phyloP scores from a whole-genome alignment of 2,888 invertebrate species.

The Meiosimyza platycephala region DNA sequence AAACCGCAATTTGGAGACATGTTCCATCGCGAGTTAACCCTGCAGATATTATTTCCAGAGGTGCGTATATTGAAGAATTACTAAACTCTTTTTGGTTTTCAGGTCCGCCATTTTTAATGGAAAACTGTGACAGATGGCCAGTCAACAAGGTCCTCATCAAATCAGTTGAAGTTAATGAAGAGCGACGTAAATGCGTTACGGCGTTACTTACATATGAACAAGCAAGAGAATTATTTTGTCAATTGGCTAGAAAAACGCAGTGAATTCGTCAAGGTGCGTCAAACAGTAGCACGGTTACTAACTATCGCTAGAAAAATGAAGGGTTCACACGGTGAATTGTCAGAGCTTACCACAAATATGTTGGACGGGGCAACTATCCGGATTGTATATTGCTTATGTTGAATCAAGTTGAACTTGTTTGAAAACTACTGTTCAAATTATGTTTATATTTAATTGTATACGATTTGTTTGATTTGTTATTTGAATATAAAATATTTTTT shows the following conservation, averaged over 20 bases:
- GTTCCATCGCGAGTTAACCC: constrained; percentile 32
- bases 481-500: too few relatives aligned
- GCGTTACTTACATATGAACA: background rate
- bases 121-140: constrained; percentile 21
- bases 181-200: background rate
- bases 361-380: constrained; percentile 25
- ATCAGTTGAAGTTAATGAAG: background rate
- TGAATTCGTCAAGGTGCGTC: background rate
- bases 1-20: constrained; percentile 30
- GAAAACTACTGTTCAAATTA: background rate
- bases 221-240: constrained; percentile 1
- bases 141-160: background rate
- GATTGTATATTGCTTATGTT: constrained; percentile 35
- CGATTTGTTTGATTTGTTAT: too few relatives aligned
- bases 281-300: background rate
- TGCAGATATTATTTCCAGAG: constrained; percentile 30
- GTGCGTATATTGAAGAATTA: constrained; percentile 24
- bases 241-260: constrained; percentile 1
- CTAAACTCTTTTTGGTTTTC: constrained; percentile 24
- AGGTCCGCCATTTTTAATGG: constrained; percentile 21
- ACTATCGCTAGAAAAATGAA: background rate
- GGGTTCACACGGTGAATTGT: background rate
- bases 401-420: background rate
- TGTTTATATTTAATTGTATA: too few relatives aligned
- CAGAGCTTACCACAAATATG: background rate